Evolutionary conservation across 2,113 vertebrate species (phyloP).

Genomic region (Thalassarche chlororhynchos): DNA sequence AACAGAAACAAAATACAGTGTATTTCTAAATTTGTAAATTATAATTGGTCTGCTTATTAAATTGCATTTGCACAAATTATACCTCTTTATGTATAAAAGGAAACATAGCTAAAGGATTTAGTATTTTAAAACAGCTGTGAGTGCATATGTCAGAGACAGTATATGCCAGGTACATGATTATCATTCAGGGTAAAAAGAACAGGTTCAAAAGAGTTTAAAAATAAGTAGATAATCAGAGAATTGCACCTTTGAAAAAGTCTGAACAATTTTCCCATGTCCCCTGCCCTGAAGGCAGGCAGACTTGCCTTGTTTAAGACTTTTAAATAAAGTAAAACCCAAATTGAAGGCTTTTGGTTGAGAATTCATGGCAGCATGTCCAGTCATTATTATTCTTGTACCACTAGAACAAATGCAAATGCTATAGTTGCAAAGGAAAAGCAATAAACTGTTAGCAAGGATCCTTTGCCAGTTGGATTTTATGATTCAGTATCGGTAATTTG

Average conservation of each 20-base stretch:
- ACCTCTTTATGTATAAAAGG: conserved; percentile 29
- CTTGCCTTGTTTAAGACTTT: neutral
- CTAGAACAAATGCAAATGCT: neutral
- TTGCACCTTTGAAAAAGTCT: neutral
- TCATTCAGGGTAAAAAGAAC: neutral
- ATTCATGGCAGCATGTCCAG: neutral
- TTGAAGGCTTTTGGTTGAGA: neutral
- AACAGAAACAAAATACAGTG: conserved; percentile 48
- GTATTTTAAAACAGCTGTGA: conserved; percentile 1
- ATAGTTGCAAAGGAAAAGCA: neutral
- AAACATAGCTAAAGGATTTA: neutral
- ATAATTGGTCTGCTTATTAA: conserved; percentile 52
- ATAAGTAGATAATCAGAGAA: neutral
- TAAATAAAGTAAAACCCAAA: neutral
- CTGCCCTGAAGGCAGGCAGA: neutral
- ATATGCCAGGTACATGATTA: neutral
- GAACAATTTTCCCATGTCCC: neutral
- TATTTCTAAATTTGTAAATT: conserved; percentile 45
- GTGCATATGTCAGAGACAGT: neutral
- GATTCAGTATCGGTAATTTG: neutral
- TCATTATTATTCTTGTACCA: neutral
- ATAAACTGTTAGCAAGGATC: neutral
- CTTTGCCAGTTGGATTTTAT: neutral
- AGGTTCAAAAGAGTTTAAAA: neutral
- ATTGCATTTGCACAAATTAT: conserved; percentile 41